Conservation (phyloP, 2,888 invertebrate species). For the Sarcophaga subvicina region DNA sequence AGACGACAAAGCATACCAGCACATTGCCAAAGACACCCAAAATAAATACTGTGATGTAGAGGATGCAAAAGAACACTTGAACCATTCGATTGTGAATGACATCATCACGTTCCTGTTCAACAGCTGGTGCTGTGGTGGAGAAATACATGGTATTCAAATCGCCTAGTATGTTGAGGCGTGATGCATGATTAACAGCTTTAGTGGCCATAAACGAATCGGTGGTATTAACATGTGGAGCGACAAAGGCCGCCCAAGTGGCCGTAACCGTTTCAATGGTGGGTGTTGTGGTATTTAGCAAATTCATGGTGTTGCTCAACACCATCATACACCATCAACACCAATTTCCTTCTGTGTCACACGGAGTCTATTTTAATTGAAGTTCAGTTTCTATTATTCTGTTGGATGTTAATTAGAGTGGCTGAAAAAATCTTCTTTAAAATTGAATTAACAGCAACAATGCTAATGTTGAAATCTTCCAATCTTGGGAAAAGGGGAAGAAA, state of each 20-base stretch:
- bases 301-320: no score
- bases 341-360: no score
- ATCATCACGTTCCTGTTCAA: slow-evolving; percentile 64
- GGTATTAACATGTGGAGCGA: slow-evolving; percentile 57
- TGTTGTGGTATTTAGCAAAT: slow-evolving; percentile 19
- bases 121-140: slow-evolving; percentile 30
- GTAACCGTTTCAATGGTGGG: slow-evolving; percentile 27
- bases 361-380: no score
- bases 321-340: no score
- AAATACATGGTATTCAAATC: slow-evolving; percentile 33
- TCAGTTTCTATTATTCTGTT: no score
- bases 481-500: not conserved
- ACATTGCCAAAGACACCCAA: slow-evolving; percentile 95
- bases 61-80: slow-evolving; percentile 79
- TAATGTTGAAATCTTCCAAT: not conserved
- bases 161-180: slow-evolving; percentile 30
- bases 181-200: slow-evolving; percentile 37
- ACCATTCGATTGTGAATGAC: slow-evolving; percentile 78
- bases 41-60: slow-evolving; percentile 85
- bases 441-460: not conserved
- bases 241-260: slow-evolving; percentile 63
- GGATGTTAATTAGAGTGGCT: not conserved
- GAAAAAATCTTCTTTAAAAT: not conserved
- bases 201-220: slow-evolving; percentile 38
- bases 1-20: slow-evolving; percentile 96